Conservation (phyloP, 2,113 vertebrate genomes). For the Calyptommatus sinebrachiatus region DNA sequence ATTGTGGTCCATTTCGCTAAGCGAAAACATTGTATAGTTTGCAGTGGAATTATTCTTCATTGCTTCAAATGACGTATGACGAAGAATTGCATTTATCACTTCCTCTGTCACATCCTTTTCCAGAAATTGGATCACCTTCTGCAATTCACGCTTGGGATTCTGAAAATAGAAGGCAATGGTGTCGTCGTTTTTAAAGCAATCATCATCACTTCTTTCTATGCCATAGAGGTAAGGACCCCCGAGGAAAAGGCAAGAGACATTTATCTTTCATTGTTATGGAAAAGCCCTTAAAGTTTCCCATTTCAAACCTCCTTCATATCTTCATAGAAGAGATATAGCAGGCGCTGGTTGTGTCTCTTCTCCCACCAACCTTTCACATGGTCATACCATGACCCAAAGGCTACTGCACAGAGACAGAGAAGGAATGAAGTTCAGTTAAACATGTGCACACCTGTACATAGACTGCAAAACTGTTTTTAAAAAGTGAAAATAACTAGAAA, state of each 20-base stretch:
- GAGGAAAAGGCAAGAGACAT: not conserved
- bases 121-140: slow-evolving; percentile 73
- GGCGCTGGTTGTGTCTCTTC: slow-evolving; percentile 70
- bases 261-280: not conserved
- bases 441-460: not conserved
- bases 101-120: slow-evolving; percentile 61
- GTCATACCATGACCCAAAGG: slow-evolving; percentile 80
- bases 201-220: not conserved
- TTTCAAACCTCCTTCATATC: slow-evolving; percentile 79
- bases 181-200: not conserved
- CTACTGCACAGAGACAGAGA: slow-evolving; percentile 51
- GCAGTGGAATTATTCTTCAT: slow-evolving; percentile 76
- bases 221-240: not conserved
- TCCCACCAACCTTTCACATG: slow-evolving; percentile 81
- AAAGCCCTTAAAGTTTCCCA: too few relatives aligned
- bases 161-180: slow-evolving; percentile 31
- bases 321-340: slow-evolving; percentile 83
- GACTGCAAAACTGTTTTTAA: not conserved
- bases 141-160: slow-evolving; percentile 65
- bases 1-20: slow-evolving; percentile 47
- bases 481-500: too few relatives aligned
- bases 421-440: not conserved
- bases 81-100: slow-evolving; percentile 60
- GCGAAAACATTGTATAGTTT: slow-evolving; percentile 66
- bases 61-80: slow-evolving; percentile 69